These are phyloP conservation scores for Tenebrio molitor DNA, from an alignment of 1,140 invertebrate species.

Conservation along the genomic window DNA sequence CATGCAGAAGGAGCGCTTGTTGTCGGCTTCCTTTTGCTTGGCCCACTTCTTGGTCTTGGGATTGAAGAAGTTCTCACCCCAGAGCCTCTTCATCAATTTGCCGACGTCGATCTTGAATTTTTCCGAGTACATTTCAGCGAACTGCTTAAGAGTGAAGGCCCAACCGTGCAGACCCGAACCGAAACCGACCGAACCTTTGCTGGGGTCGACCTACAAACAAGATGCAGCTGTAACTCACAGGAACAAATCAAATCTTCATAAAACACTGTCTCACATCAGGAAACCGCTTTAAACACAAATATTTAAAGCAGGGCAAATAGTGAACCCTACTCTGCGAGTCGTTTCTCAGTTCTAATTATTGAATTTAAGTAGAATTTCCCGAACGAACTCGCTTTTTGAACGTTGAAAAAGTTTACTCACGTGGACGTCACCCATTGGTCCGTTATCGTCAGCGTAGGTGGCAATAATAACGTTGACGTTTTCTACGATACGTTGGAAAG, in stretches of 20 bases:
- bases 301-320: slow-evolving; percentile 59
- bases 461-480: slow-evolving; percentile 99
- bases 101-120: slow-evolving; percentile 98
- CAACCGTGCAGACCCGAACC: slow-evolving; percentile 99
- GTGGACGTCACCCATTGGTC: slow-evolving; percentile 98
- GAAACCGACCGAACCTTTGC: slow-evolving; percentile 98
- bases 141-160: slow-evolving; percentile 99
- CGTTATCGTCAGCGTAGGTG: slow-evolving; percentile 97
- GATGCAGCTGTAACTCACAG: background rate
- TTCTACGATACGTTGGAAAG: slow-evolving; percentile 99
- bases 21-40: slow-evolving; percentile 89
- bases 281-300: slow-evolving; percentile 56
- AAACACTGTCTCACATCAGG: slow-evolving; percentile 58
- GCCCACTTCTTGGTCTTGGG: slow-evolving; percentile 98
- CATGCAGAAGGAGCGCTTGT: slow-evolving; percentile 98
- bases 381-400: slow-evolving; percentile 12
- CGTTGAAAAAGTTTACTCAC: slow-evolving; percentile 67
- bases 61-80: slow-evolving; percentile 99
- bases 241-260: slow-evolving; percentile 3
- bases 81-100: slow-evolving; percentile 96
- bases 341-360: slow-evolving; percentile 44
- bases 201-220: slow-evolving; percentile 84
- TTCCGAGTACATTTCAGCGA: slow-evolving; percentile 98
- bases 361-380: slow-evolving; percentile 30
- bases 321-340: slow-evolving; percentile 57